phyloP scores from a whole-genome alignment of 2,797 vertebrate genomes.

The Ctenosaura bakeri region DNA sequence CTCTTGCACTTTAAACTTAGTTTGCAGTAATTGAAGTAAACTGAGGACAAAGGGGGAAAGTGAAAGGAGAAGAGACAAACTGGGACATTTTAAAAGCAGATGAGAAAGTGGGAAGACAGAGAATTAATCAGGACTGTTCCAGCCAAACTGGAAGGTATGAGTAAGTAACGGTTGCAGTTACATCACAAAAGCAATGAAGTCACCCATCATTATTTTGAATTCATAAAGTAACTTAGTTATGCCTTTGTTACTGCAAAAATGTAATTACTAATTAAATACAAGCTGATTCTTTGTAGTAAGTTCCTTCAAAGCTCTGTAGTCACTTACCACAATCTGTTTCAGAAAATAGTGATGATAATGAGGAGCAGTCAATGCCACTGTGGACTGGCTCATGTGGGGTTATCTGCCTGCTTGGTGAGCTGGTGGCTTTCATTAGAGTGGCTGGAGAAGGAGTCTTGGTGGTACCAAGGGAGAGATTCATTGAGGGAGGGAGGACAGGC shows the following conservation, averaged over 20 bases:
- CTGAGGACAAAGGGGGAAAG: too few relatives aligned
- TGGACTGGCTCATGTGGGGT: too few relatives aligned
- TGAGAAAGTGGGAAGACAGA: too few relatives aligned
- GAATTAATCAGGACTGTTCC: too few relatives aligned
- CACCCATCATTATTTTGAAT: neutral
- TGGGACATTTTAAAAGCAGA: too few relatives aligned
- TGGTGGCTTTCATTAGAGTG: neutral
- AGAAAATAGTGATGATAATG: neutral
- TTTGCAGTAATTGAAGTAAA: too few relatives aligned
- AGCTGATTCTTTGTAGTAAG: neutral
- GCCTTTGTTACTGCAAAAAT: neutral
- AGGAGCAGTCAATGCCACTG: neutral
- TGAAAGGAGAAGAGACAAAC: too few relatives aligned
- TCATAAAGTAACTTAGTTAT: neutral
- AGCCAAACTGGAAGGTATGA: too few relatives aligned
- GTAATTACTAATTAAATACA: neutral
- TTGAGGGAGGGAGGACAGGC: neutral
- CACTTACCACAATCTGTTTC: neutral
- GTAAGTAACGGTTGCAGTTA: neutral
- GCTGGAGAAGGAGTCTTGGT: neutral
- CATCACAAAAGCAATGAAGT: neutral
- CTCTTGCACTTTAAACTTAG: too few relatives aligned
- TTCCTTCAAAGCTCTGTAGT: neutral
- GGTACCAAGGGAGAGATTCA: neutral
- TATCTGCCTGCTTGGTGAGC: neutral